These are phyloP conservation scores for Xanthorhoe spadicearia DNA, from an alignment of 2,888 invertebrate species.

Conservation along the genomic window DNA sequence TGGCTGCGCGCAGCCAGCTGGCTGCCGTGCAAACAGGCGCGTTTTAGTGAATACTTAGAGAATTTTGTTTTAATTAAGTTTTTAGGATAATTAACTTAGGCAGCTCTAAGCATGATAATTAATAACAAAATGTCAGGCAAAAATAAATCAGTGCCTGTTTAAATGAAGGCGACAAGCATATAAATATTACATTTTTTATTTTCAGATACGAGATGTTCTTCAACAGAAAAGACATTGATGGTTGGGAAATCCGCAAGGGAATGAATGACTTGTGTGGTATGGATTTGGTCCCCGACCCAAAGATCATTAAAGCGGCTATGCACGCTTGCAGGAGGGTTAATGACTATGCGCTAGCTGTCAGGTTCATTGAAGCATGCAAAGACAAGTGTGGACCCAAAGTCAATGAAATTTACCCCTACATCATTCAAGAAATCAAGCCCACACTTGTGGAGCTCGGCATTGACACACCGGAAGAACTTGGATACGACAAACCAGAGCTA, in stretches of 20 bases:
- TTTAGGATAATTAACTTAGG: too few relatives aligned
- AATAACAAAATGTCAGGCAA: too few relatives aligned
- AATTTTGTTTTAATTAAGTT: too few relatives aligned
- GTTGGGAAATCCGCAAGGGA: conserved; percentile 97
- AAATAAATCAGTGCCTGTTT: background rate
- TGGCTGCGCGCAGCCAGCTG: too few relatives aligned
- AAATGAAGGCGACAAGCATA: background rate
- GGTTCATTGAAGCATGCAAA: conserved; percentile 96
- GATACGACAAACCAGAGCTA: conserved; percentile 98
- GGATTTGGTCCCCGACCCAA: conserved; percentile 97
- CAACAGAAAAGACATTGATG: conserved; percentile 94
- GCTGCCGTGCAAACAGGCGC: too few relatives aligned
- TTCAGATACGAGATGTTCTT: conserved; percentile 92
- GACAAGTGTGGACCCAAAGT: conserved; percentile 92
- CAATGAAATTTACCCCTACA: conserved; percentile 93
- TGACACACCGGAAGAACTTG: conserved; percentile 96
- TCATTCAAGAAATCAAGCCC: conserved; percentile 95
- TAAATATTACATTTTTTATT: conserved; percentile 24
- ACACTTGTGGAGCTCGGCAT: conserved; percentile 97
- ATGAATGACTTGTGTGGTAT: conserved; percentile 95
- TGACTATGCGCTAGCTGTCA: conserved; percentile 95
- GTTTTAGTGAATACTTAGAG: too few relatives aligned
- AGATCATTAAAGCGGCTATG: conserved; percentile 93
- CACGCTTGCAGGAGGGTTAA: conserved; percentile 97
- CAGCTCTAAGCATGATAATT: too few relatives aligned